Conservation (phyloP, 2,888 invertebrate genomes). For the Abrostola triplasia region DNA sequence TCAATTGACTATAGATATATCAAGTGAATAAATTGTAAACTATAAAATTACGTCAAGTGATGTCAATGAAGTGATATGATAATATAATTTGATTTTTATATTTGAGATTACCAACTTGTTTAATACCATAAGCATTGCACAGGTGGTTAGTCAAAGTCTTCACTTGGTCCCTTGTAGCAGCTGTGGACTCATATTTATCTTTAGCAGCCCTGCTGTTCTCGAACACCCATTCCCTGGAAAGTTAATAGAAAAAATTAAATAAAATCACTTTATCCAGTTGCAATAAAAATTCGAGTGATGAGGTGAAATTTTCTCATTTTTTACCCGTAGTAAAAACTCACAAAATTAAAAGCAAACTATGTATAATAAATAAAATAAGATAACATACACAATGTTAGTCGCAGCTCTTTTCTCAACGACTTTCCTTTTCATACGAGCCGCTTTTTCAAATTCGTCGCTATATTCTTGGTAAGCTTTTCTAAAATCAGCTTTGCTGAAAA, state of each 20-base stretch:
- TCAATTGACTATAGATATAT: too few relatives aligned
- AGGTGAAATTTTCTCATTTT: too few relatives aligned
- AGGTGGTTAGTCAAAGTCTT: slow-evolving; percentile 89
- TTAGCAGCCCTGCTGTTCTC: slow-evolving; percentile 91
- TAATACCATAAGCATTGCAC: slow-evolving; percentile 86
- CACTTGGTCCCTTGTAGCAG: slow-evolving; percentile 93
- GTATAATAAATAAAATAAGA: not conserved
- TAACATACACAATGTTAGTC: slow-evolving; percentile 78
- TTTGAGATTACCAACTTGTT: slow-evolving; percentile 82
- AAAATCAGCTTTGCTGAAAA: slow-evolving; percentile 68
- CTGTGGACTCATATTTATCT: slow-evolving; percentile 89
- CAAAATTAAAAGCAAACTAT: too few relatives aligned
- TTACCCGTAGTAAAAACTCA: too few relatives aligned
- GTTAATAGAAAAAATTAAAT: not conserved
- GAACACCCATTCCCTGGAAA: slow-evolving; percentile 91
- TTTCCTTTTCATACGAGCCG: slow-evolving; percentile 74
- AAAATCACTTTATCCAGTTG: too few relatives aligned
- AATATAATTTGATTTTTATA: too few relatives aligned
- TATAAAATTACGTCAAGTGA: slow-evolving; percentile 12
- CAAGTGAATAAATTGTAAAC: too few relatives aligned
- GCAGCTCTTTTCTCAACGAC: slow-evolving; percentile 76
- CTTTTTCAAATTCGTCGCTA: slow-evolving; percentile 76
- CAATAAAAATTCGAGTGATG: too few relatives aligned
- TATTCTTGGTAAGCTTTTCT: slow-evolving; percentile 75
- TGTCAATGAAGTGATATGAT: slow-evolving; percentile 7